phyloP scores from a whole-genome alignment of 2,888 invertebrate species.

The Orthosia gothica region DNA sequence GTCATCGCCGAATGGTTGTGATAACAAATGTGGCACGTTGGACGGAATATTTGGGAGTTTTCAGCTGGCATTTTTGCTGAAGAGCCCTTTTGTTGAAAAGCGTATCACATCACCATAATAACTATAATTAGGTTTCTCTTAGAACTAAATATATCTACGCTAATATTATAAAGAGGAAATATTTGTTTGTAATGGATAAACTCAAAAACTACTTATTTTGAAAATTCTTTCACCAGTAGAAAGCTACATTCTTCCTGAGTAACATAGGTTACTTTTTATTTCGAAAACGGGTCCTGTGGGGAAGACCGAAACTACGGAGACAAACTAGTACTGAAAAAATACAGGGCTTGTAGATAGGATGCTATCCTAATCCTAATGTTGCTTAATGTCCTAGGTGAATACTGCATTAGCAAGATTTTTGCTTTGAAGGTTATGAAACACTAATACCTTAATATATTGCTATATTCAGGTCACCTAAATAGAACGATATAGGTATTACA shows the following conservation, averaged over 20 bases:
- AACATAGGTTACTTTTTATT: too few species aligned
- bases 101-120: neutral
- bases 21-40: constrained; percentile 37
- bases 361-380: too few species aligned
- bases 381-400: neutral
- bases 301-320: too few species aligned
- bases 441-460: neutral
- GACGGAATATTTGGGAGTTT: constrained; percentile 16
- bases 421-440: constrained; percentile 2
- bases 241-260: too few species aligned
- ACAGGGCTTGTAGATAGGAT: neutral
- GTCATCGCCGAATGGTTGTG: constrained; percentile 41
- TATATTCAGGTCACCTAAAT: neutral
- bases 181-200: too few species aligned
- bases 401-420: neutral
- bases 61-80: neutral
- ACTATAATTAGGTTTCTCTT: neutral
- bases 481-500: too few species aligned
- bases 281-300: too few species aligned
- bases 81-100: neutral
- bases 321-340: too few species aligned
- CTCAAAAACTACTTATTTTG: too few species aligned
- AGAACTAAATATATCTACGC: too few species aligned
- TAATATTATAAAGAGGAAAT: too few species aligned
- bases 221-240: too few species aligned